Evolutionary conservation across 2,113 vertebrate species (phyloP), one percentile per base, ranked within the genome.

Genomic region (Tychaedon coryphoeus): DNA sequence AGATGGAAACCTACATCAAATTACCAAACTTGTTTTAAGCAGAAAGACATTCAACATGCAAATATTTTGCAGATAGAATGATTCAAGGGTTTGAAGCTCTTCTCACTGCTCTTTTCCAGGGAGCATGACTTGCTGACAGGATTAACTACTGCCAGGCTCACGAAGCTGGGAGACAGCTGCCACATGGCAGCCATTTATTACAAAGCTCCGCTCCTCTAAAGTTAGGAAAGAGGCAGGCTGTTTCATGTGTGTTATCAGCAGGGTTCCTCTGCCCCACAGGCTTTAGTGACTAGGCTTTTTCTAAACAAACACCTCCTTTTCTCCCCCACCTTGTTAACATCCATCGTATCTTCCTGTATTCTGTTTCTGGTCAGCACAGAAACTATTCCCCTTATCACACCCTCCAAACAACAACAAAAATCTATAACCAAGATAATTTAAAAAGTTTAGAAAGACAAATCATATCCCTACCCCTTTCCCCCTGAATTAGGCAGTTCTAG

Each of bases 141-240:
- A 92, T 94, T 95, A 96, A 97, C 83, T 87, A 88, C 94, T 91
- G 96, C 97, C 97, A 97, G 96, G 93, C 94, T 93, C 79, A 69
- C 40, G 57, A 95, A 96, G 95, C 96, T 74, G 85, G 71, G 56
- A 95, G 60, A 92, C 96, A 95, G 97, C 97, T 96, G 97, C 96
- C 95, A 96, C 97, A 97, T 90, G 96, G 97, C 96, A 97, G 96
- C 95, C 97, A 96, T 98, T 96, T 97, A 97, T 97, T 98, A 95
- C 87, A 88, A 92, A 88, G 96, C 31, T 91, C 94, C 93, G 67
- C 67, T 96, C 90, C 92, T 91, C 82, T 66, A 60, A 90, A 97
- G 94, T 96, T 93, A 96, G 95, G 96, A 83, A 90, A 96, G 90
- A 96, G 90, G 92, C 89, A 96, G 90, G 38, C 60, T 79, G 92